Evolutionary conservation across 1,140 invertebrate genomes (phyloP), one percentile per base, ranked within the genome.

Genomic region (Venturia canescens): DNA sequence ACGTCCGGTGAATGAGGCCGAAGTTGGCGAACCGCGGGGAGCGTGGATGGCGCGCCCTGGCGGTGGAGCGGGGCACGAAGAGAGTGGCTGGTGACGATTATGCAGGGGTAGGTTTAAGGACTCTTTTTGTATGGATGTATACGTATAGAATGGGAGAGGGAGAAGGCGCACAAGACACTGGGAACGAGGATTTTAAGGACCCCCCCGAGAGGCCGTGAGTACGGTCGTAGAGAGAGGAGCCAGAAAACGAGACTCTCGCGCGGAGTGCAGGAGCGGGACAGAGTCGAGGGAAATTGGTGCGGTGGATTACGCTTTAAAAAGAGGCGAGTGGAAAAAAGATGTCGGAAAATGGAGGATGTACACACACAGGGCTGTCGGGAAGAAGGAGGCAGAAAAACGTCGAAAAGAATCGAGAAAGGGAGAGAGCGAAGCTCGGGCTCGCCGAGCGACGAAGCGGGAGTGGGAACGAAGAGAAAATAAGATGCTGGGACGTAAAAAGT

Each of bases 1-100:
- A 85, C 81, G 80, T 75, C 79, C 60, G 69, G 26, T 83, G 81
- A 85, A 83, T 83, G 63, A n/a, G n/a, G 77, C 76, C 63, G 57
- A 50, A 13, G 4, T 50, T 50, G 48, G 16, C 48, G 26, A 57
- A 75, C 26, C 6, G 3, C 57, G 21, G 15, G 57, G 26, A 18
- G 23, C 21, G 27, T 34, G 38, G 38, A 27, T 38, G n/a, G 6
- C 57, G 57, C 6, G 3, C 57, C 50, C 60, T 29, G 34, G 15
- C 1, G 34, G 50, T n/a, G 50, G 74, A 26, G 29, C 9, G n/a
- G 18, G 57, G 18, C 4, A 4, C 4, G n/a, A 21, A 66, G 6
- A 29, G 23, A 29, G 63, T 29, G 63, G 63, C 63, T 16, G 63
- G 27, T 66, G 63, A 66, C 63, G 26, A 3, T 66, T 66, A 7